Base-by-base conservation (phyloP, 1,140 invertebrate genomes). In the Spodoptera frugiperda region DNA sequence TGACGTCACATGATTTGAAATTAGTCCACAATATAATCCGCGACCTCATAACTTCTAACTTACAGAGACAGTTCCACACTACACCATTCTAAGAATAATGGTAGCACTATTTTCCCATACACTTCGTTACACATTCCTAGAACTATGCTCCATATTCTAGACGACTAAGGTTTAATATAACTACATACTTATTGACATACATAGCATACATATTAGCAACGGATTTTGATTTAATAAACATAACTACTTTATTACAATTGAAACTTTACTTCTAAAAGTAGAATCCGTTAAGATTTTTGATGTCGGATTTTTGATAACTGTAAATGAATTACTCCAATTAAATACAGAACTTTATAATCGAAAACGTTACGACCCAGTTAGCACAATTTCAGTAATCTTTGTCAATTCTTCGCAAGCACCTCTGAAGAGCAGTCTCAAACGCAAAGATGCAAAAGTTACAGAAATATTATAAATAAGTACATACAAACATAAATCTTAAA, bases 71-170 rank as follows among this genome's bases (percentile, higher is more conserved):
- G 14, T 59, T 49, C 48, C 44, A 59, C n/a, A 59, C 19, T 17
- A 33, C 21, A 11, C 39, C 14, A 4, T 49, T 61, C 71, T 15
- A 59, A 73, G 33, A 59, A 84, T 80, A 79, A 80, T 77, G 63
- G 19, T 49, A 49, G 65, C 63, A 76, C 82, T 57, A 82, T 83
- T 82, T 84, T 85, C 82, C 80, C 80, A 83, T 83, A 79, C 76
- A 59, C 77, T 78, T 53, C 78, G 79, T 72, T 53, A 65, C 76
- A 39, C 74, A 78, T 80, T 75, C 77, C 75, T n/a, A 70, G 77
- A 78, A 78, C n/a, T 30, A 76, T 77, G 73, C n/a, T 61, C 68
- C 15, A 44, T 57, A 72, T 70, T 70, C 14, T 51, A 54, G 25
- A 11, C 15, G 33, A 54, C 67, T 53, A 33, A 53, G 14, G 48